phyloP scores from a whole-genome alignment of 53 echinoderm and acorn worm species.

The Paelopatides confundens region DNA sequence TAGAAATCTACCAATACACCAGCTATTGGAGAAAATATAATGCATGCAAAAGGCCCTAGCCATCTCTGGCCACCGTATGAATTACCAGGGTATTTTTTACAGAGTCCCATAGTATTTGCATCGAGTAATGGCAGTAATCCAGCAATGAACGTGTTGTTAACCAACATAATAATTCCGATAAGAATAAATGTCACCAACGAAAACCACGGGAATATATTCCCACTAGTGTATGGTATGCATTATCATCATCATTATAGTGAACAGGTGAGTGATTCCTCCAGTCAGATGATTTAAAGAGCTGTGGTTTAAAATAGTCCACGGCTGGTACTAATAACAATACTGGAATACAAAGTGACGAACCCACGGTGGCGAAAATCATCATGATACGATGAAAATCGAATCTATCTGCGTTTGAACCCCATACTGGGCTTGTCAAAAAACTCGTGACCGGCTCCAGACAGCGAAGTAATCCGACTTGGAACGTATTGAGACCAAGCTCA shows the following conservation, averaged over 20 bases:
- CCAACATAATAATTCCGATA: not conserved
- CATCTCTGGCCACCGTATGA: constrained; percentile 36
- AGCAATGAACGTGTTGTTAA: not conserved
- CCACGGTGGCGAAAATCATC: constrained; percentile 44
- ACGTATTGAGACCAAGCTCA: constrained; percentile 43
- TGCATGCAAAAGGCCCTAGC: constrained; percentile 6
- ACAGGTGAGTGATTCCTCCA: not conserved
- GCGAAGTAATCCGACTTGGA: constrained; percentile 52
- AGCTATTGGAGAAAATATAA: constrained; percentile 7
- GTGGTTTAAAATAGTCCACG: not conserved
- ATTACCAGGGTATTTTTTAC: constrained; percentile 9
- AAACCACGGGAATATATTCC: not conserved
- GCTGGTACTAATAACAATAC: constrained; percentile 59
- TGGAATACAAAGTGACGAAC: constrained; percentile 49
- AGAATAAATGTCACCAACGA: not conserved
- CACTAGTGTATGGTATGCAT: not conserved
- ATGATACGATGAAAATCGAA: constrained; percentile 66
- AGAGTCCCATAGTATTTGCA: constrained; percentile 1
- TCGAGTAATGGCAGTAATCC: constrained; percentile 2
- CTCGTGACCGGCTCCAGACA: constrained; percentile 43
- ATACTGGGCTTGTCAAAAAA: constrained; percentile 67
- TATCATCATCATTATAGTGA: not conserved
- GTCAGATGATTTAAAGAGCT: not conserved
- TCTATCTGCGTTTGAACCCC: constrained; percentile 73
- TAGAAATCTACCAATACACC: constrained; percentile 33